Evolutionary conservation across 2,888 invertebrate genomes (phyloP).

Genomic region (Mantis religiosa): DNA sequence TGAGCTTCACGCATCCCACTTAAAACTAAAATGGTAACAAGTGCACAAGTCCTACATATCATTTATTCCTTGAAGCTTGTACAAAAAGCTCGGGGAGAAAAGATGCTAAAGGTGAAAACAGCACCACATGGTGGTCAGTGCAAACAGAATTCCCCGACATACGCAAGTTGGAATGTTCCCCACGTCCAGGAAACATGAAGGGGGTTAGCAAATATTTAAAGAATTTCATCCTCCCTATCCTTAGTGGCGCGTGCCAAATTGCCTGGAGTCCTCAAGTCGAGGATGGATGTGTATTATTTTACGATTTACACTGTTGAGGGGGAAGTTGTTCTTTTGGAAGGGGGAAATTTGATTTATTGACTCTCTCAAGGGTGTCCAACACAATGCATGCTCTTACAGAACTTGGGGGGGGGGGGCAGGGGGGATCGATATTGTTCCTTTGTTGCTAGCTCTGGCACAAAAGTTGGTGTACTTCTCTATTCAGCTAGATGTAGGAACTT

Average conservation of each 20-base stretch:
- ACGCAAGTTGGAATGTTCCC: background rate
- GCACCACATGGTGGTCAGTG: background rate
- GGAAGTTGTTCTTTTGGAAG: background rate
- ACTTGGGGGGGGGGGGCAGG: no score
- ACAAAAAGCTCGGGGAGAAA: no score
- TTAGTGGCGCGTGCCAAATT: background rate
- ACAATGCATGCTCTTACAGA: background rate
- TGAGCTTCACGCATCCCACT: no score
- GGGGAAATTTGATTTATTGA: background rate
- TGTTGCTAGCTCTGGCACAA: no score
- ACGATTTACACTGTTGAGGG: background rate
- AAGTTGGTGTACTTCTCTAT: no score
- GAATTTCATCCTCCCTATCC: background rate
- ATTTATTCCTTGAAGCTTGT: no score
- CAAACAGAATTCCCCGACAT: background rate
- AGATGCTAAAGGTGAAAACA: no score
- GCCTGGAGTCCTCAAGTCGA: background rate
- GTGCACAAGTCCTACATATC: no score
- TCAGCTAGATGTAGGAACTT: no score
- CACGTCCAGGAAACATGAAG: background rate
- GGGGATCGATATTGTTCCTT: no score
- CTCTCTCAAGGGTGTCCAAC: background rate
- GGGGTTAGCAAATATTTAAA: background rate
- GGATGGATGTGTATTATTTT: background rate
- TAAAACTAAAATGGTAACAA: no score